These are phyloP conservation scores for Aporrectodea caliginosa DNA, from an alignment of 1,140 invertebrate genomes.

Conservation along the genomic window DNA sequence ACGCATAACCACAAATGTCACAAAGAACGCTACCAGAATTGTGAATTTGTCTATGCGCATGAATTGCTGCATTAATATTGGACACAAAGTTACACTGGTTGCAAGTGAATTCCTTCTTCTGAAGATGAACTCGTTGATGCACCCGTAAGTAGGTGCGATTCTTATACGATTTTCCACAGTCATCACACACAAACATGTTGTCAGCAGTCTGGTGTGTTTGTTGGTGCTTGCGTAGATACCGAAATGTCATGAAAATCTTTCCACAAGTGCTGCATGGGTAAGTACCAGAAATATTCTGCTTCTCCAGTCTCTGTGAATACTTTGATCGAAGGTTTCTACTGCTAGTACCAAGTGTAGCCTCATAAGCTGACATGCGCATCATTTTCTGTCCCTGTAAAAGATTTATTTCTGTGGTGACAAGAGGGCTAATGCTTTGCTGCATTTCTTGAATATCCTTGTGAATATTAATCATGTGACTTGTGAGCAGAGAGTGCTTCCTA, in stretches of 20 bases:
- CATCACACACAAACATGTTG: slow-evolving; percentile 43
- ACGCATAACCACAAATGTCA: slow-evolving; percentile 50
- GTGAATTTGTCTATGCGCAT: slow-evolving; percentile 50
- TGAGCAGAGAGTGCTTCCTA: slow-evolving; percentile 39
- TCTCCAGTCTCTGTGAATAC: slow-evolving; percentile 38
- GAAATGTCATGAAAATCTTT: slow-evolving; percentile 46
- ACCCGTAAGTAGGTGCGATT: slow-evolving; percentile 40
- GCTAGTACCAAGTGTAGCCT: slow-evolving; percentile 10
- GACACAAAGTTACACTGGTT: slow-evolving; percentile 49
- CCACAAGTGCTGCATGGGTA: slow-evolving; percentile 43
- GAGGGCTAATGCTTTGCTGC: neutral
- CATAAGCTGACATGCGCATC: slow-evolving; percentile 42
- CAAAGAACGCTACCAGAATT: slow-evolving; percentile 46
- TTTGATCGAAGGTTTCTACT: slow-evolving; percentile 23
- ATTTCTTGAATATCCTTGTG: slow-evolving; percentile 34
- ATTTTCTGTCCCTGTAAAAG: slow-evolving; percentile 29
- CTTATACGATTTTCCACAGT: slow-evolving; percentile 50
- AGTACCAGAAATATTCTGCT: slow-evolving; percentile 44
- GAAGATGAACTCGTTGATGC: slow-evolving; percentile 43
- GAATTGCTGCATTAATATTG: slow-evolving; percentile 44
- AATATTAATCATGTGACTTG: slow-evolving; percentile 41
- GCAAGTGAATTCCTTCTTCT: slow-evolving; percentile 41
- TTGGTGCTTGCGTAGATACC: slow-evolving; percentile 47
- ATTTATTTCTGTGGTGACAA: neutral
- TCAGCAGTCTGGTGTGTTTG: slow-evolving; percentile 40